phyloP scores from a whole-genome alignment of 2,797 vertebrate species.

The Muraenolepis orangiensis region DNA sequence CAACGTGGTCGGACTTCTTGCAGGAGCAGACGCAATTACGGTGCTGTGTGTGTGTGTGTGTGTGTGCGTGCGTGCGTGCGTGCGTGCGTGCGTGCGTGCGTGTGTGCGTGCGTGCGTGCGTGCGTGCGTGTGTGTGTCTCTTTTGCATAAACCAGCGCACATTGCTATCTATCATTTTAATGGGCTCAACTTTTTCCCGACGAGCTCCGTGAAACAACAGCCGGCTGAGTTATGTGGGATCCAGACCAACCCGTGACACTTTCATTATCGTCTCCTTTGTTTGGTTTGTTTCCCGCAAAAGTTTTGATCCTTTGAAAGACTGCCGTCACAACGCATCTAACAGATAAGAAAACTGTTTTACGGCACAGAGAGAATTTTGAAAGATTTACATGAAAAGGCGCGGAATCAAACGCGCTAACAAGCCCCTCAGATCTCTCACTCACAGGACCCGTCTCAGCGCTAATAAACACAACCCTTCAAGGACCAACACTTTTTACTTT shows the following conservation, averaged over 20 bases:
- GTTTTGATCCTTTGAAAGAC: constrained; percentile 36
- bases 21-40: constrained; percentile 73
- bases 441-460: constrained; percentile 42
- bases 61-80: constrained; percentile 57
- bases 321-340: background rate
- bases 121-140: constrained; percentile 34
- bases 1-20: constrained; percentile 73
- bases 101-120: constrained; percentile 64
- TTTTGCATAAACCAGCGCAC: constrained; percentile 62
- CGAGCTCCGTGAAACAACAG: constrained; percentile 58
- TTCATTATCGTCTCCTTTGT: background rate
- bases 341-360: constrained; percentile 23
- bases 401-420: constrained; percentile 58
- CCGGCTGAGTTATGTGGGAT: constrained; percentile 53
- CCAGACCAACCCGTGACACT: constrained; percentile 43
- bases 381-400: constrained; percentile 53
- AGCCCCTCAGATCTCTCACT: constrained; percentile 40
- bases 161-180: constrained; percentile 75
- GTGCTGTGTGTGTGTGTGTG: constrained; percentile 68
- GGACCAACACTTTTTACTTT: constrained; percentile 48
- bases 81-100: constrained; percentile 62
- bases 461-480: constrained; percentile 35
- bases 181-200: constrained; percentile 65
- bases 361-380: constrained; percentile 24
- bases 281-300: constrained; percentile 8